Conservation (phyloP, 1,140 invertebrate species). For the Drosophila saltans region DNA sequence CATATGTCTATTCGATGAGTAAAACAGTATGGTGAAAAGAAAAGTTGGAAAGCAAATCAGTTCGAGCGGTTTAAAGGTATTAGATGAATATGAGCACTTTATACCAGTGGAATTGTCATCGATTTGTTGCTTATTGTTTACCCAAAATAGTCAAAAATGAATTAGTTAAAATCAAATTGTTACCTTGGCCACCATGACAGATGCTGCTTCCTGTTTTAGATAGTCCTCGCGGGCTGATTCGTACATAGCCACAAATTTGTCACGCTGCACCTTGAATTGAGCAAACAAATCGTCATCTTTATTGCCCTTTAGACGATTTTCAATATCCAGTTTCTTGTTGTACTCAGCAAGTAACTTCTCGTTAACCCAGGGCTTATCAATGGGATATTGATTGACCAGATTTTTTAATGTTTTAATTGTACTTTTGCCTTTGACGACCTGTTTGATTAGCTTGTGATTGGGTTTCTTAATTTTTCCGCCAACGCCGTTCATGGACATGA, state of each 20-base stretch:
- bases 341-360: conserved; percentile 73
- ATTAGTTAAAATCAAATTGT: conserved; percentile 7
- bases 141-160: neutral
- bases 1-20: too few species aligned
- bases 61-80: too few species aligned
- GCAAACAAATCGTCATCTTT: conserved; percentile 82
- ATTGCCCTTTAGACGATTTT: conserved; percentile 80
- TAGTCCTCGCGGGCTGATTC: conserved; percentile 70
- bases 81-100: conserved; percentile 14
- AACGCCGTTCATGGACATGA: conserved; percentile 54
- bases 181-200: conserved; percentile 77
- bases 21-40: too few species aligned
- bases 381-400: conserved; percentile 80
- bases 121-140: neutral
- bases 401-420: conserved; percentile 79
- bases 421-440: conserved; percentile 71
- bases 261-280: conserved; percentile 79
- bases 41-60: too few species aligned
- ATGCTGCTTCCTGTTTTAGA: conserved; percentile 75
- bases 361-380: conserved; percentile 82
- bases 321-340: conserved; percentile 74
- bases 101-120: neutral
- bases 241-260: conserved; percentile 79
- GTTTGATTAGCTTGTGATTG: conserved; percentile 70
- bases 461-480: conserved; percentile 72